phyloP scores from a whole-genome alignment of 2,888 invertebrate genomes.

The Thymelicus acteon region DNA sequence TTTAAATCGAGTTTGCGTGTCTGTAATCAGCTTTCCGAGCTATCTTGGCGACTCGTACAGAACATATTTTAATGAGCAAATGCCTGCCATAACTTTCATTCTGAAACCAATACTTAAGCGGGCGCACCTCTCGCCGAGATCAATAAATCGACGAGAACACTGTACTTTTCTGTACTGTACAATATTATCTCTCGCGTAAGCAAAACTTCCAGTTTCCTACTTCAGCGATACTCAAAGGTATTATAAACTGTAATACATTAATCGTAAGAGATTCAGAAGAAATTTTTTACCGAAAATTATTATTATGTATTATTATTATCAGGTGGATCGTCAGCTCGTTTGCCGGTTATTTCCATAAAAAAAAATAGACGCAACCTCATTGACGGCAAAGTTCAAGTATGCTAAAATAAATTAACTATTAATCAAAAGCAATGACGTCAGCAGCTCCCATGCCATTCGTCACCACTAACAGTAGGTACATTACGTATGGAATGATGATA shows the following conservation, averaged over 20 bases:
- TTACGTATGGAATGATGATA: slow-evolving; percentile 24
- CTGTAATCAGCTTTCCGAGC: slow-evolving; percentile 18
- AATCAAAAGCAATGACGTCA: slow-evolving; percentile 40
- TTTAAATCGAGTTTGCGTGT: slow-evolving; percentile 31
- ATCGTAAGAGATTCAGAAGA: slow-evolving; percentile 8
- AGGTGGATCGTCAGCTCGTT: too few species aligned
- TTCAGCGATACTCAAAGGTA: background rate
- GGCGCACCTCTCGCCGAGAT: slow-evolving; percentile 13
- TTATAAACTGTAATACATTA: background rate
- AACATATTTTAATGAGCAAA: slow-evolving; percentile 27
- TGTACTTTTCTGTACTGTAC: too few species aligned
- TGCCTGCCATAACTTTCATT: slow-evolving; percentile 26
- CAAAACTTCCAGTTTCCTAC: background rate
- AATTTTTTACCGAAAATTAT: slow-evolving; percentile 39
- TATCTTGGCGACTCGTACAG: slow-evolving; percentile 10
- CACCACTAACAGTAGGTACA: slow-evolving; percentile 17
- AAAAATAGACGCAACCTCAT: slow-evolving; percentile 18
- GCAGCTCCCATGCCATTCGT: slow-evolving; percentile 16
- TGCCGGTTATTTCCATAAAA: too few species aligned
- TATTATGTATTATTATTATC: too few species aligned
- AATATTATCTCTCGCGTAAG: slow-evolving; percentile 15
- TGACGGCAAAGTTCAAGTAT: slow-evolving; percentile 39
- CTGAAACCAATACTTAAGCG: slow-evolving; percentile 32
- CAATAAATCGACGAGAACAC: slow-evolving; percentile 15
- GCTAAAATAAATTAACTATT: slow-evolving; percentile 35